phyloP scores from a whole-genome alignment of 2,113 vertebrate species.

The Pluvianellus socialis region DNA sequence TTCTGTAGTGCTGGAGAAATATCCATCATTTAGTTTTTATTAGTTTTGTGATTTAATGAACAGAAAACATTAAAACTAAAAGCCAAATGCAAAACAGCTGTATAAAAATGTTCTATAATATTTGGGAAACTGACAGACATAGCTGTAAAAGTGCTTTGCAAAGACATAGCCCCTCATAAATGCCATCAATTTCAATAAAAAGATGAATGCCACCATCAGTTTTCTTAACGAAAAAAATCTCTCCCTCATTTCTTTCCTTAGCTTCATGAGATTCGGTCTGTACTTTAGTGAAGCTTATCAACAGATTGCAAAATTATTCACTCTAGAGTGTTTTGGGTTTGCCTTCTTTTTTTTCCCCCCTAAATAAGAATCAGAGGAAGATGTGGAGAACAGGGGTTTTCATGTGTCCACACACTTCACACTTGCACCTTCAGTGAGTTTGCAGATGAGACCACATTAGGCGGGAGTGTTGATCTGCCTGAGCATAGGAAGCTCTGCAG shows the following conservation, averaged over 20 bases:
- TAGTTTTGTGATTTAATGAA: slow-evolving; percentile 61
- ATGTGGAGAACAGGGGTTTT: not conserved
- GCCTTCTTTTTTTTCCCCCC: not conserved
- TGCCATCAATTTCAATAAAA: slow-evolving; percentile 1
- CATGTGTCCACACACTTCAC: not conserved
- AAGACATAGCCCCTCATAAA: not conserved
- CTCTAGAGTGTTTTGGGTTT: no score
- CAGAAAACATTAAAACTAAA: slow-evolving; percentile 53
- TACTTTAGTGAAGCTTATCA: no score
- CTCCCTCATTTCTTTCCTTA: not conserved
- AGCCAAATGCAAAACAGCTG: slow-evolving; percentile 56
- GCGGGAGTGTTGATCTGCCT: no score
- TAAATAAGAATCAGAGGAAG: not conserved
- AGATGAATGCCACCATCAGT: not conserved
- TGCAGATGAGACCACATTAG: no score
- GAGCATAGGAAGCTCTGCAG: no score
- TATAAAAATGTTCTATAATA: slow-evolving; percentile 28
- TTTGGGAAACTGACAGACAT: slow-evolving; percentile 1
- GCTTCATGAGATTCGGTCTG: not conserved
- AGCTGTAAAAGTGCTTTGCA: slow-evolving; percentile 25
- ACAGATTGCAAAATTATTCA: no score
- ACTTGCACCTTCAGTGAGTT: no score
- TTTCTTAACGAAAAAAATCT: not conserved
- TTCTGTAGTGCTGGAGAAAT: slow-evolving; percentile 8
- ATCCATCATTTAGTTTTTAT: slow-evolving; percentile 19